Conservation (phyloP, 2,888 invertebrate genomes). For the Microdon myrmicae region DNA sequence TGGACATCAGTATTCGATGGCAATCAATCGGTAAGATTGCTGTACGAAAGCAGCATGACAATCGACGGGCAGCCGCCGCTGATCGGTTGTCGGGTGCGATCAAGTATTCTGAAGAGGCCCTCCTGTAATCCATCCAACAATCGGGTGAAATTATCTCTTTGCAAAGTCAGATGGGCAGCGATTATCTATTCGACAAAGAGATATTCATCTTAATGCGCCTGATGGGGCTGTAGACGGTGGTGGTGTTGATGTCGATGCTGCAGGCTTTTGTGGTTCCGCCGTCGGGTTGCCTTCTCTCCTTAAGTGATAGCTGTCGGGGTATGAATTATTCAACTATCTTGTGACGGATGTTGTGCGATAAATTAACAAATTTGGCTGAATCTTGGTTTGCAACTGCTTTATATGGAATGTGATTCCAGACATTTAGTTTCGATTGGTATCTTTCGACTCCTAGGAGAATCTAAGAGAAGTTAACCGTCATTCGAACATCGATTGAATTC, state of each 20-base stretch:
- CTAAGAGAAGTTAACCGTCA: too few relatives aligned
- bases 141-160: slow-evolving; percentile 44
- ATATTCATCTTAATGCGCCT: slow-evolving; percentile 15
- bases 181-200: slow-evolving; percentile 37
- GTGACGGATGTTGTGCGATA: slow-evolving; percentile 38
- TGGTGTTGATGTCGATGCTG: slow-evolving; percentile 8
- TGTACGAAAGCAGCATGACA: slow-evolving; percentile 49
- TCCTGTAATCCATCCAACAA: slow-evolving; percentile 38
- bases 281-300: slow-evolving; percentile 18
- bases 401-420: too few relatives aligned
- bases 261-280: slow-evolving; percentile 20
- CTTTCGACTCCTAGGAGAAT: too few relatives aligned
- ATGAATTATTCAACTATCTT: slow-evolving; percentile 43
- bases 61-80: slow-evolving; percentile 31
- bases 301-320: slow-evolving; percentile 39
- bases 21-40: slow-evolving; percentile 49
- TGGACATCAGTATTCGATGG: slow-evolving; percentile 51
- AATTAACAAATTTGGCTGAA: slow-evolving; percentile 48
- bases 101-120: slow-evolving; percentile 11
- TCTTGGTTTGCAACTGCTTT: too few relatives aligned
- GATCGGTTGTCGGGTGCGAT: slow-evolving; percentile 11
- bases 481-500: too few relatives aligned
- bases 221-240: neutral
- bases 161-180: slow-evolving; percentile 40
- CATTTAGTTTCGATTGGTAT: too few relatives aligned